phyloP scores from a whole-genome alignment of 2,113 vertebrate genomes.

The Reinhardtius hippoglossoides region DNA sequence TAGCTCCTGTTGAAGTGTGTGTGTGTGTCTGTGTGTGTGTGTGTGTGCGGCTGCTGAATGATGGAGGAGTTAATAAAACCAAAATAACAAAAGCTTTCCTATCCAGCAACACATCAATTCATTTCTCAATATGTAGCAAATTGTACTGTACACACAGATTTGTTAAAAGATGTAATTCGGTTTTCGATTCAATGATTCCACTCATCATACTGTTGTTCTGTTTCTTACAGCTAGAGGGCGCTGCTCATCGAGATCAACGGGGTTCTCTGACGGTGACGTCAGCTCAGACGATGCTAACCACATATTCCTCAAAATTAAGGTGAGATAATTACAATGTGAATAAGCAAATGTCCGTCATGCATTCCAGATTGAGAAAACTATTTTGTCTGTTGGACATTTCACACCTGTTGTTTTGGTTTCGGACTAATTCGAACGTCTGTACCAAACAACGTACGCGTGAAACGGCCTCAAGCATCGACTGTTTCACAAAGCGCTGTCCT shows the following conservation, averaged over 20 bases:
- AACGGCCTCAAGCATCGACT: background rate
- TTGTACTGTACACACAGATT: too few relatives aligned
- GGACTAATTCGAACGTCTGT: too few relatives aligned
- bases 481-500: background rate
- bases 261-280: background rate
- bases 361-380: too few relatives aligned
- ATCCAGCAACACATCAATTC: background rate
- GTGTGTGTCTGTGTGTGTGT: background rate
- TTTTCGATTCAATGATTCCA: background rate
- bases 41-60: constrained; percentile 20
- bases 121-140: too few relatives aligned
- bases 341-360: too few relatives aligned
- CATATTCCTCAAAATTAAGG: background rate
- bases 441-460: too few relatives aligned
- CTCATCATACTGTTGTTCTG: background rate
- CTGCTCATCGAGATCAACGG: background rate
- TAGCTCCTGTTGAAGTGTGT: constrained; percentile 38
- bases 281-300: background rate
- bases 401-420: too few relatives aligned
- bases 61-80: constrained; percentile 20
- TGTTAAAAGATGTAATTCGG: too few relatives aligned
- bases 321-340: background rate
- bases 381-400: background rate
- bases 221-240: background rate
- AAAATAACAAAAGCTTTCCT: constrained; percentile 1